A percentile compares a stretch with the other conserved stretches of the same genome.
These are phyloP conservation scores for Trachelus iudaicus DNA, from an alignment of 2,888 invertebrate species.

Conservation along the genomic window DNA sequence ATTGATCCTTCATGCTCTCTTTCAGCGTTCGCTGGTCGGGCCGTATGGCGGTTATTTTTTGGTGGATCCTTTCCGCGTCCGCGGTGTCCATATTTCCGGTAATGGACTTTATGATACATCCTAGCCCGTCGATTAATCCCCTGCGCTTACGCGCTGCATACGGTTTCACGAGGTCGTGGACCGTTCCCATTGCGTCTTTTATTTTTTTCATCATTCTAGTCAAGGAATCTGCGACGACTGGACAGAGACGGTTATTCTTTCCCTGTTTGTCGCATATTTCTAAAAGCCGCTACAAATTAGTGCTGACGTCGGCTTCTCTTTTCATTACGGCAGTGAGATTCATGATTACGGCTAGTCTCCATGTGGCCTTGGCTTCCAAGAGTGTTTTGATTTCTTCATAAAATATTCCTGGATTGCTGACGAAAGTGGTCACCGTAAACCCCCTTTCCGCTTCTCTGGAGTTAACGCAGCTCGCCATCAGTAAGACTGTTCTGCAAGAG, in stretches of 20 bases:
- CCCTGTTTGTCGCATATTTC: neutral
- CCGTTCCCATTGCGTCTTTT: neutral
- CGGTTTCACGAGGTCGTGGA: neutral
- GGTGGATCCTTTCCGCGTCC: neutral
- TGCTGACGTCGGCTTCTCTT: neutral
- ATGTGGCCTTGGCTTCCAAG: neutral
- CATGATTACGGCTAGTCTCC: neutral
- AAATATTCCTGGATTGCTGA: neutral
- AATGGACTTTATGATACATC: neutral
- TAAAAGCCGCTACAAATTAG: neutral
- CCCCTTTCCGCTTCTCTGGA: neutral
- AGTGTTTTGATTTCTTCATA: neutral
- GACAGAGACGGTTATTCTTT: neutral
- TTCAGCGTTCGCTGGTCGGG: neutral
- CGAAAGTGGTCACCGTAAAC: neutral
- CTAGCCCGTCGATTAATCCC: neutral
- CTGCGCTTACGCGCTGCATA: neutral
- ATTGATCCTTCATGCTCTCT: no score
- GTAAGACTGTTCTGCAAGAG: neutral
- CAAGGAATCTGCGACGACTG: neutral
- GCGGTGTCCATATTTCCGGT: neutral
- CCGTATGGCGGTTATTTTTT: neutral
- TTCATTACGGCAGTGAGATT: neutral
- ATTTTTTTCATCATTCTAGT: neutral
- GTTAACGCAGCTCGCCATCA: neutral